Base-by-base conservation (phyloP, 1,140 invertebrate species). In the Callitettix versicolor region DNA sequence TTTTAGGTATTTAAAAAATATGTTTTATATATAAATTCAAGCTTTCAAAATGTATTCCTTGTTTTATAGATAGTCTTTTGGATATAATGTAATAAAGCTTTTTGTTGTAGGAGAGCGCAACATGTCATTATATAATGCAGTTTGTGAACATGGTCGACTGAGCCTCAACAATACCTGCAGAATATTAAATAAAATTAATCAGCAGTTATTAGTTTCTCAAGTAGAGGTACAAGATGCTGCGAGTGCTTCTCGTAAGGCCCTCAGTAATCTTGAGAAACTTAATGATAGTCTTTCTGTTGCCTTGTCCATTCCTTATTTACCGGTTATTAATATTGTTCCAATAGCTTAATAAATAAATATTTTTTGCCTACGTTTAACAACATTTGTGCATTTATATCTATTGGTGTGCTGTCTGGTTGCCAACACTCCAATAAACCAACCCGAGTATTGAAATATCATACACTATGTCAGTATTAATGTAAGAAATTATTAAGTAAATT, bases 101-200 rank as follows among this genome's bases (percentile, higher is more conserved):
- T 41, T 41, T 41, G 22, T 36, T 51, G 3, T 21, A 51, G 48
- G 48, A 51, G 48, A 51, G 15, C 36, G 48, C 33, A 51, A 51
- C 33, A 17, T 7, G 2, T 51, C 48, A 24, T 34, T 51, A 36
- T 20, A 51, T 34, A 3, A 38, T 38, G 21, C 34, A 20, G 34
- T 51, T 17, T 9, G 14, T 18, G 36, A 36, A 17, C 14, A 38
- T 12, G n/a, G 30, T n/a, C 48, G 34, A 36, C 48, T 36, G 15
- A 14, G 33, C 21, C 20, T 51, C 15, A 20, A 3, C n/a, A 51
- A 38, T 36, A 14, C 21, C 17, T 15, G 34, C 21, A 51, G 33
- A 51, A 34, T 21, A 4, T 17, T 51, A 30, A 51, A 18, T 21
- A 24, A 30, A 9, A 51, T 26, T n/a, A 51, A 51, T 20, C 48